A percentile compares a stretch with the other conserved stretches of the same genome.
These are phyloP conservation scores for Thermophis baileyi DNA, from an alignment of 2,113 vertebrate species.

Conservation along the genomic window DNA sequence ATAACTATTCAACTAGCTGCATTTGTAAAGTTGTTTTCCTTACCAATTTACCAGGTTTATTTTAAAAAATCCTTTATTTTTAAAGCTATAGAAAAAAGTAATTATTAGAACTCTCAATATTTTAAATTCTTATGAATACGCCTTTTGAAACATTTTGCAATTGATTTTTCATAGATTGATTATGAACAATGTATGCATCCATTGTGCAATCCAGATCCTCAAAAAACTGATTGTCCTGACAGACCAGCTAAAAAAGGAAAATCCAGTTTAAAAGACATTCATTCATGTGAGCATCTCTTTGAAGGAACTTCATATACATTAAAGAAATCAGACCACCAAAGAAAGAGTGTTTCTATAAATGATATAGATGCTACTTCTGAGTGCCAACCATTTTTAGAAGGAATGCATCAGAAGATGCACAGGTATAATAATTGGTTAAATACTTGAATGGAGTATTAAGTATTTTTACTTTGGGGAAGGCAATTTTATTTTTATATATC, in stretches of 20 bases:
- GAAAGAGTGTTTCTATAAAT: background rate
- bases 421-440: slow-evolving; percentile 7
- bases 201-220: slow-evolving; percentile 26
- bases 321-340: slow-evolving; percentile 29
- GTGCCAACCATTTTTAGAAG: slow-evolving; percentile 6
- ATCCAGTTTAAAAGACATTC: slow-evolving; percentile 24
- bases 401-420: slow-evolving; percentile 23
- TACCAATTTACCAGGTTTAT: background rate
- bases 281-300: background rate
- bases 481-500: background rate
- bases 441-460: slow-evolving; percentile 40
- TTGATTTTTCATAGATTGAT: slow-evolving; percentile 47
- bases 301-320: background rate
- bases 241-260: slow-evolving; percentile 20
- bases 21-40: background rate
- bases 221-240: slow-evolving; percentile 20
- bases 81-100: background rate
- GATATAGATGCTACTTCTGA: background rate
- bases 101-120: background rate
- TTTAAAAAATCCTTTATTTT: background rate
- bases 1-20: background rate
- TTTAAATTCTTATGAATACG: background rate
- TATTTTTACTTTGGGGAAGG: background rate
- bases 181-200: slow-evolving; percentile 25
- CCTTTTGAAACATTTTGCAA: background rate